A percentile compares a stretch with the other conserved stretches of the same genome.
Conservation (phyloP, 2,888 invertebrate genomes). For the Sminthurinus aureus region DNA sequence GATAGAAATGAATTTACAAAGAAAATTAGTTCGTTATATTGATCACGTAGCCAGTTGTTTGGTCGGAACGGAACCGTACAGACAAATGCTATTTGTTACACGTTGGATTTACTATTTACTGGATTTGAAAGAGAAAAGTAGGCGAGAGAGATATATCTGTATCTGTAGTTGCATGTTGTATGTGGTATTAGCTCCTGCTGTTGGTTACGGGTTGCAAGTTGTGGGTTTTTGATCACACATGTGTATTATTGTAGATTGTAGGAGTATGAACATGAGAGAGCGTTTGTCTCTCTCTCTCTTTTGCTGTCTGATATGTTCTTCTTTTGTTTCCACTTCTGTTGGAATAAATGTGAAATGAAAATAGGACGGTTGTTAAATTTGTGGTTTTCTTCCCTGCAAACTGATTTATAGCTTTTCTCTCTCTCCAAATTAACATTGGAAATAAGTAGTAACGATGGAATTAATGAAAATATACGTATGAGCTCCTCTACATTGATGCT, state of each 20-base stretch:
- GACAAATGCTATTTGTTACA: too few relatives aligned
- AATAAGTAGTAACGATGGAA: neutral
- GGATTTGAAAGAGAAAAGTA: too few relatives aligned
- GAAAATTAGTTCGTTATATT: too few relatives aligned
- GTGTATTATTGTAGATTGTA: neutral
- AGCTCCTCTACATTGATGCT: neutral
- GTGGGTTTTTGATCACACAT: neutral
- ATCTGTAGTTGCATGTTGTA: too few relatives aligned
- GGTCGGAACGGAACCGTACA: too few relatives aligned
- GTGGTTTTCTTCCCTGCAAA: conserved; percentile 11
- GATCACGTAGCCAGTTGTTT: too few relatives aligned
- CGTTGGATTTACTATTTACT: too few relatives aligned
- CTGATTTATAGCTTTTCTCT: conserved; percentile 11
- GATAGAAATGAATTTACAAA: too few relatives aligned
- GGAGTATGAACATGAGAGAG: too few relatives aligned
- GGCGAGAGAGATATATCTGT: too few relatives aligned
- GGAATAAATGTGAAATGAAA: neutral
- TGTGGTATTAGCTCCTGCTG: neutral
- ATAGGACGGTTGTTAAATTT: conserved; percentile 5
- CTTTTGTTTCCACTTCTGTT: neutral
- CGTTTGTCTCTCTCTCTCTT: neutral
- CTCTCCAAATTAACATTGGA: conserved; percentile 7
- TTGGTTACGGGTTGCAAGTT: neutral
- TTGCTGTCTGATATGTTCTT: neutral
- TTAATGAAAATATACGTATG: conserved; percentile 13